phyloP scores from a whole-genome alignment of 1,140 invertebrate species.

The Neotoxoptera formosana region DNA sequence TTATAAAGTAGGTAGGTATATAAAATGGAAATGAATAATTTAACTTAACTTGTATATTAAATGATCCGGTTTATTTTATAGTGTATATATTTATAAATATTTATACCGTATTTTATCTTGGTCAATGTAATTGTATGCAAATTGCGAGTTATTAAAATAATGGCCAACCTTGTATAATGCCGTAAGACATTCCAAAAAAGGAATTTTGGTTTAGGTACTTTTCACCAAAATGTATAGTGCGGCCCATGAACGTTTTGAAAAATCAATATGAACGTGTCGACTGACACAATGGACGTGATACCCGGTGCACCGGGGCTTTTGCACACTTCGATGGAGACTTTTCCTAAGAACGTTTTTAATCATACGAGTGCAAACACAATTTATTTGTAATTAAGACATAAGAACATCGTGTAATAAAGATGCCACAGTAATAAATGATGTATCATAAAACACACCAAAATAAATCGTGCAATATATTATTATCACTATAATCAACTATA shows the following conservation, averaged over 20 bases:
- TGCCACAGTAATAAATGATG: background rate
- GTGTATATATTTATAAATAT: background rate
- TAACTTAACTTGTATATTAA: background rate
- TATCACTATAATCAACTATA: too few relatives aligned
- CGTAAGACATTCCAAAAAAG: slow-evolving; percentile 29
- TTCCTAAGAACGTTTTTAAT: background rate
- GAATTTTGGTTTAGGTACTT: slow-evolving; percentile 30
- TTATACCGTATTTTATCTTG: background rate
- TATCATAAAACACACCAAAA: background rate
- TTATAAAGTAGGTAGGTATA: background rate
- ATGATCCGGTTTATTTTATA: background rate
- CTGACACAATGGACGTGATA: slow-evolving; percentile 5
- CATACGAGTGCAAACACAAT: background rate
- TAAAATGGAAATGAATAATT: slow-evolving; percentile 25
- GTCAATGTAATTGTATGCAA: slow-evolving; percentile 23
- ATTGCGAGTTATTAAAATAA: slow-evolving; percentile 28
- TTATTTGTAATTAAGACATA: background rate
- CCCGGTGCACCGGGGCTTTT: background rate
- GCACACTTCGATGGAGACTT: background rate
- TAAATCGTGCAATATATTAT: background rate
- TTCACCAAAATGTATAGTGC: background rate
- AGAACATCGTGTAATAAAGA: background rate
- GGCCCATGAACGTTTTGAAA: slow-evolving; percentile 12
- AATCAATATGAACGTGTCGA: slow-evolving; percentile 51
- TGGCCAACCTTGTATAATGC: background rate